Evolutionary conservation across 2,113 vertebrate genomes (phyloP), one percentile per base, ranked within the genome.

Genomic region (Planiliza haematocheilus): DNA sequence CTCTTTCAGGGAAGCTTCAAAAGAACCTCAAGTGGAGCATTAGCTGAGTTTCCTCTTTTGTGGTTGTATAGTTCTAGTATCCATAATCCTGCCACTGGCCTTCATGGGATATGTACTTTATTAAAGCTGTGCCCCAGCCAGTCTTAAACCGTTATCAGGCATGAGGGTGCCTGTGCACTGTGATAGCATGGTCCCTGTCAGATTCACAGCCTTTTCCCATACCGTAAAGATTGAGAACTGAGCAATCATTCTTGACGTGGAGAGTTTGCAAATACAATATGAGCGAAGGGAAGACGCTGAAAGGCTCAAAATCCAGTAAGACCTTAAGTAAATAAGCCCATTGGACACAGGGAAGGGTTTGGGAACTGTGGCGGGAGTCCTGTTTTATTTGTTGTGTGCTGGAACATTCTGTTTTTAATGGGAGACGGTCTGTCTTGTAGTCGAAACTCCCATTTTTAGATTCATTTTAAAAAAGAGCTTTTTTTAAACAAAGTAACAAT

Each of bases 291-390:
- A 88, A 83, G 82, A 85, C 84, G 85, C 85, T 84, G 89, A 89
- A 89, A 87, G 85, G 81, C 87, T 89, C 82, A 82, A 83, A 90
- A 90, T 91, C 81, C 89, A 65, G 80, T 91, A 88, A 91, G 83
- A 87, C 79, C 78, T 53, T 90, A 91, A 90, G 87, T 83, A 88
- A 91, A 91, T 93, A 91, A 94, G 90, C 86, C 84, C 84, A 87
- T 91, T 89, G 88, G 91, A 88, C 87, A 90, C 84, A 89, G 88
- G 83, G 69, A 73, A 74, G 77, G 85, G 74, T 86, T 90, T 88
- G 83, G 67, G 58, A 80, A 81, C 74, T 82, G 75, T 70, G 70
- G 81, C 83, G 74, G 77, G 72, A 79, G 84, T 89, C 77, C 75
- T 86, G 79, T 89, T 79, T 85, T 87, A 82, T 87, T 89, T 89